phyloP scores from a whole-genome alignment of 2,113 vertebrate genomes.

The Phaethon lepturus region DNA sequence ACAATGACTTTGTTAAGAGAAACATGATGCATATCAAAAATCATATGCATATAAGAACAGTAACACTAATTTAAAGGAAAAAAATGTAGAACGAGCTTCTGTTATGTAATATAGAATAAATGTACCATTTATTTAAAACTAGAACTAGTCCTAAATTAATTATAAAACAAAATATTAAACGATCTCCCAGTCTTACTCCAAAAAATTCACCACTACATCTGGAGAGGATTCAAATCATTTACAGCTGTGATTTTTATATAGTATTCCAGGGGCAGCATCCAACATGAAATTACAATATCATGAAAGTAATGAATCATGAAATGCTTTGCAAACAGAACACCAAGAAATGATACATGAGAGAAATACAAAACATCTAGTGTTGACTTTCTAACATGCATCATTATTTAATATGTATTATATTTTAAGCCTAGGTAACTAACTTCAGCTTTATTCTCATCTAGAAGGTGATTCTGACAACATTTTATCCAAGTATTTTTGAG shows the following conservation, averaged over 20 bases:
- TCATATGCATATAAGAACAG: not conserved
- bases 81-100: not conserved
- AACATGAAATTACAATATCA: not conserved
- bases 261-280: not conserved
- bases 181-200: not conserved
- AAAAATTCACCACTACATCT: not conserved
- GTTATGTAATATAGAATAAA: not conserved
- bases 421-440: not conserved
- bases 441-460: not conserved
- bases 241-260: not conserved
- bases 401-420: not conserved
- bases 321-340: not conserved
- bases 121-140: not conserved
- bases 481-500: not conserved
- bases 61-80: not conserved
- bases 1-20: not conserved
- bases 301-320: conserved; percentile 34
- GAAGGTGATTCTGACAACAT: not conserved
- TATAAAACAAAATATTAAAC: not conserved
- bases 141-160: not conserved
- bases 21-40: not conserved
- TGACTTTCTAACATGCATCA: not conserved
- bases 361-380: not conserved
- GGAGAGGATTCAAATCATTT: not conserved
- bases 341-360: not conserved